Base-by-base conservation (phyloP, 2,797 vertebrate genomes). In the Enteromius unitaeniatus region DNA sequence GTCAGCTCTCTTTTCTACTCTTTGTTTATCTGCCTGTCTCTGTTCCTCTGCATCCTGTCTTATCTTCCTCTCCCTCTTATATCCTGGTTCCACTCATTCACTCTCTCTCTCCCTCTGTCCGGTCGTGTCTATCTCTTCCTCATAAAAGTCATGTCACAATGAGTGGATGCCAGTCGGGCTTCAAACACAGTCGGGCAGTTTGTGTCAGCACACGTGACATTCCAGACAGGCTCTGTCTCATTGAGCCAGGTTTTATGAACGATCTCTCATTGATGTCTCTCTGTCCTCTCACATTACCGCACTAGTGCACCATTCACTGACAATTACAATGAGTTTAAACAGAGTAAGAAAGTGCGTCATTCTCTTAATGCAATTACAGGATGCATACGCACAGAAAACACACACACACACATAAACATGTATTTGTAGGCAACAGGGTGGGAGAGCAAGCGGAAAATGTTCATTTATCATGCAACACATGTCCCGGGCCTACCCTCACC, bases 281-380 rank as follows among this genome's bases (percentile, higher is more conserved):
- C 26, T 90, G 91, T 89, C 90, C 90, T 77, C 42, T 78, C 79
- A 65, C 87, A 82, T 82, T 78, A 89, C 90, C 91, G 90, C 91
- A 91, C 91, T 86, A 87, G 93, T 85, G 91, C 92, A 91, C 92
- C 92, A 91, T 95, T 95, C 95, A 95, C 90, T 93, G 92, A 92
- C 94, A 95, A 96, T 95, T 96, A 96, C 93, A 94, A 92, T 95
- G 94, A 95, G 92, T 92, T 95, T 95, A 93, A 93, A 93, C 94
- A 94, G 95, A 92, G 91, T 93, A 94, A 93, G 92, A 95, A 94
- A 94, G 94, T 95, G 94, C 93, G 94, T 95, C 95, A 95, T 94
- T 91, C 91, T 93, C 91, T 93, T 95, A 95, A 95, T 94, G 92
- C 90, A 95, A 96, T 96, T 95, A 94, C 88, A 91, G 90, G 90